Evolutionary conservation across 2,113 vertebrate genomes (phyloP).

Genomic region (Hypocryptadius cinnamomeus): DNA sequence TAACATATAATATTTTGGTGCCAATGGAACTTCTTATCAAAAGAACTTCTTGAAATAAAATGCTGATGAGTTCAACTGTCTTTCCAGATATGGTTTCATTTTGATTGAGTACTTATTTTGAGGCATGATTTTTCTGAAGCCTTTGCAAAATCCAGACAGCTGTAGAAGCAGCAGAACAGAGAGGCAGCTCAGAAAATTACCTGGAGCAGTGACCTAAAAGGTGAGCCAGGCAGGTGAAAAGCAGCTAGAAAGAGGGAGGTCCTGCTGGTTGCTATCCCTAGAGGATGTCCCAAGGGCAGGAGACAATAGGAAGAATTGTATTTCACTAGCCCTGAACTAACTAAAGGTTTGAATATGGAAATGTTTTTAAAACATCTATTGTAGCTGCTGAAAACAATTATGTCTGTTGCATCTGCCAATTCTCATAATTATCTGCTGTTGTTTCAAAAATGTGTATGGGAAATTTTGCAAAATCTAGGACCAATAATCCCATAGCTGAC

Average conservation of each 20-base stretch:
- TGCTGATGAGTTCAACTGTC: not conserved
- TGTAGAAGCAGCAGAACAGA: not conserved
- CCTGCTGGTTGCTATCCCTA: not conserved
- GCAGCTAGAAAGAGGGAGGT: not conserved
- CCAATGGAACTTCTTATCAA: not conserved
- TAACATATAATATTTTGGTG: not conserved
- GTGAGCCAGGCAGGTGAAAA: not conserved
- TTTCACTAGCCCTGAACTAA: not conserved
- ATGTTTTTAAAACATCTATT: slow-evolving; percentile 10
- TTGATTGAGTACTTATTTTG: not conserved
- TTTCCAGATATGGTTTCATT: not conserved
- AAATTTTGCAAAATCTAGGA: slow-evolving; percentile 31
- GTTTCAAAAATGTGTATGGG: not conserved
- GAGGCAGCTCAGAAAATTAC: not conserved
- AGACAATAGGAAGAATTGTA: not conserved
- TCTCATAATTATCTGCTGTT: not conserved
- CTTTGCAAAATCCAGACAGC: not conserved
- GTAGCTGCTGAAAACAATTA: slow-evolving; percentile 23
- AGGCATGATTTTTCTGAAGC: not conserved
- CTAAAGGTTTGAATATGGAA: not conserved
- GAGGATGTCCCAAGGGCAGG: not conserved
- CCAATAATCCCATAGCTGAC: slow-evolving; percentile 5
- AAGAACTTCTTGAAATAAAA: not conserved
- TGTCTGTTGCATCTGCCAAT: not conserved
- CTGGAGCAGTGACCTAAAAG: not conserved